Base-by-base conservation (phyloP, 2,888 invertebrate genomes). In the Eledona agricola region DNA sequence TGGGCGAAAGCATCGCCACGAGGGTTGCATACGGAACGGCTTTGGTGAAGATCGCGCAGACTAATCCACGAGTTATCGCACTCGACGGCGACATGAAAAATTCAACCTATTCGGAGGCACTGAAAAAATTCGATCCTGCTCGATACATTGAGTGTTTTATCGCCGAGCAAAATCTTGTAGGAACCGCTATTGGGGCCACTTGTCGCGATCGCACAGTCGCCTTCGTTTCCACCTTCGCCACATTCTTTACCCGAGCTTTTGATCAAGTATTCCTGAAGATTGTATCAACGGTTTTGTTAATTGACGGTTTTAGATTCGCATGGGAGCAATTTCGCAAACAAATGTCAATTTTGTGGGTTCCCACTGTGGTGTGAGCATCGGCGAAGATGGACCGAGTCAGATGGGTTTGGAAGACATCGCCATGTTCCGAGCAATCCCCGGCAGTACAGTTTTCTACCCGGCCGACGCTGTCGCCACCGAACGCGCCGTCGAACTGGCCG, bases 351-450 rank as follows among this genome's bases (percentile, higher is more conserved):
- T 96, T 76, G 93, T 82, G 53, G 97, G 97, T 0, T 98, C 98
- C 0, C 99, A 99, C 79, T 96, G 94, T 77, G 99, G 99, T 26
- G 90, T 97, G 11, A 95, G 95, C 70, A 99, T 99, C 78, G 99
- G 97, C 17, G 97, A 97, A 79, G 98, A 98, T 79, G 98, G 98
- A 0, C 98, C 99, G 9, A 94, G 94, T 47, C 99, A 99, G 80
- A 99, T 99, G 99, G 99, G 95, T 2, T 82, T 99, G n/a, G 99
- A 99, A 79, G 99, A 99, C 77, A 76, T 99, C 51, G 93, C 96
- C 1, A 83, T 99, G 83, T 99, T 99, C 86, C 84, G 98, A 25
- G 77, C 91, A 2, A 84, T 99, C 59, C 95, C 97, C 42, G 89
- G 89, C 52, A 82, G 85, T 58, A 88, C 87, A 1, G 80, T 90